phyloP scores from a whole-genome alignment of 2,113 vertebrate species.

The Microtus pennsylvanicus region DNA sequence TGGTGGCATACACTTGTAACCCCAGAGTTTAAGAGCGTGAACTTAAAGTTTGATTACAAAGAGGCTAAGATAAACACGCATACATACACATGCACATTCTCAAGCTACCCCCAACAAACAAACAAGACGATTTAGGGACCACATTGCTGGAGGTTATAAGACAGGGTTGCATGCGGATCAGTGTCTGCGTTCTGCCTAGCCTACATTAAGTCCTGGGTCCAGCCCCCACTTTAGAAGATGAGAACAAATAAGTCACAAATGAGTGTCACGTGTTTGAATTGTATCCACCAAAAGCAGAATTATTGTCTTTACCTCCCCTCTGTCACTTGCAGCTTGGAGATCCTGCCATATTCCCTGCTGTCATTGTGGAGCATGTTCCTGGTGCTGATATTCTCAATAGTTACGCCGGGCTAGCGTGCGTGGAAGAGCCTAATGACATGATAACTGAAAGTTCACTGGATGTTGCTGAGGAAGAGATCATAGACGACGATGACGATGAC shows the following conservation, averaged over 20 bases:
- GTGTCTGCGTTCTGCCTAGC: not conserved
- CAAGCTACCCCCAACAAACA: not conserved
- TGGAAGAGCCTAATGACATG: conserved; percentile 90
- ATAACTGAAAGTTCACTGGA: conserved; percentile 90
- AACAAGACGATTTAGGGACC: not conserved
- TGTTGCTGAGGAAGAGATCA: conserved; percentile 90
- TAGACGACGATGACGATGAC: conserved; percentile 88
- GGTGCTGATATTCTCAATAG: conserved; percentile 92
- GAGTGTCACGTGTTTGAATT: not conserved
- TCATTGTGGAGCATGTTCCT: conserved; percentile 96
- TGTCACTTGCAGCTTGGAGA: conserved; percentile 88
- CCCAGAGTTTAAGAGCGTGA: not conserved
- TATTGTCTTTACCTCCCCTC: not conserved
- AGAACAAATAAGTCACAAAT: not conserved
- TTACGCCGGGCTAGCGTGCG: conserved; percentile 92
- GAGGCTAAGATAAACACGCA: not conserved
- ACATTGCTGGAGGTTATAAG: not conserved
- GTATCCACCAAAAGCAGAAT: conserved; percentile 16
- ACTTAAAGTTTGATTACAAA: no score
- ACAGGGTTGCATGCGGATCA: no score
- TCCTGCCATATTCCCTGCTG: conserved; percentile 93
- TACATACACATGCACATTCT: not conserved
- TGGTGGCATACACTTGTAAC: not conserved
- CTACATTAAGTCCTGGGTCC: no score
- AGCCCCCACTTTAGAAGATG: not conserved